Evolutionary conservation across 1,140 invertebrate species (phyloP), one percentile per base, ranked within the genome.

Genomic region (Nasonia giraulti): DNA sequence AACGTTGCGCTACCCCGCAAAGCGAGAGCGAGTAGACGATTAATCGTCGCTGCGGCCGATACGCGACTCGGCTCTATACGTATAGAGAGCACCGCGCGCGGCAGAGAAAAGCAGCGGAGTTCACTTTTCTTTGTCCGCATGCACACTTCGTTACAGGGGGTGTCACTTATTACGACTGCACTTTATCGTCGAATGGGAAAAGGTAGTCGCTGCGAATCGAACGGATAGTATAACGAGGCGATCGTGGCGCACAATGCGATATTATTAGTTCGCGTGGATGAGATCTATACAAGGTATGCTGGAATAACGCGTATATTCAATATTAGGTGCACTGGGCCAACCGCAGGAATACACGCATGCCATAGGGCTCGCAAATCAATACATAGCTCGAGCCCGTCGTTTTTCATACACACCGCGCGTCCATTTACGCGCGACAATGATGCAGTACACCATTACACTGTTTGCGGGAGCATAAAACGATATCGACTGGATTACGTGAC

Each of bases 401-500:
- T 84, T 84, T 84, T 84, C 83, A 84, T 80, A 69, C 33, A 27
- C 27, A 27, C 27, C 27, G 27, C 76, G 75, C 76, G 71, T 75
- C 83, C 83, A 80, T 84, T 84, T 80, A 75, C 69, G 33, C 71
- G 71, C 55, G 83, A 84, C 77, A 84, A 84, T 80, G 83, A 84
- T 75, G 83, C 83, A 84, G 78, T 84, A 84, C 74, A 84, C 83
- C 77, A 84, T 79, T 80, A 79, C 78, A 33, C 50, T 55, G 69
- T 55, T 78, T 80, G 78, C 83, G 69, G 62, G 50, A 55, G 50
- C 78, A 84, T 84, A 84, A 84, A 84, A 84, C 78, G 80, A 84
- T 84, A 84, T 84, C 83, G 83, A 80, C 83, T 84, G 66, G 68
- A 68, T 73, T 79, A 84, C 82, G 76, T 84, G 76, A 84, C 74